Base-by-base conservation (phyloP, 2,797 vertebrate species). In the Orientallactaga sibirica region DNA sequence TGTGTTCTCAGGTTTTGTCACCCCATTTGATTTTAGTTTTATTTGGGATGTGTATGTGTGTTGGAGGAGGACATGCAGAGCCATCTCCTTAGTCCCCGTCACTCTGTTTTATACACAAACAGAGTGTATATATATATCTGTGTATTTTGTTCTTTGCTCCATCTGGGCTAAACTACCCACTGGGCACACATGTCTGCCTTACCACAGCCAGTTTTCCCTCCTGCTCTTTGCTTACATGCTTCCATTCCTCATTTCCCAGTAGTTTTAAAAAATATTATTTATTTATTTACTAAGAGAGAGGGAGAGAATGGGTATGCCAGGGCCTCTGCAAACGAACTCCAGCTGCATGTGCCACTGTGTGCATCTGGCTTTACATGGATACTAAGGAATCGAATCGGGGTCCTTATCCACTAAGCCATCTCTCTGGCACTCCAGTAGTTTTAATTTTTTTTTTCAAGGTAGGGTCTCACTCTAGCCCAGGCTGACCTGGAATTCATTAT, bases 231-330 rank as follows among this genome's bases (percentile, higher is more conserved):
- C 70, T 88, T n/a, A n/a, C 41, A 70, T 58, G 48, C 25, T 77
- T 81, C 58, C 82, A 15, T 82, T 55, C 73, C 43, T 90, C 41
- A 77, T 82, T 91, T 79, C 74, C 33, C 10, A 83, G 68, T 58
- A 48, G 48, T 58, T 16, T 37, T 37, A 48, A 48, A 48, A 48
- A 48, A 48, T 48, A 48, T 48, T 48, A 48, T 7, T 48, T 48
- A 48, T 48, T 48, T 48, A 48, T 48, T 48, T 48, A 48, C 48
- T 48, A 10, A 48, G 48, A 48, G 48, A 9, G 48, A 48, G 6
- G 10, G 48, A 48, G 48, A 48, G 8, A 48, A 48, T 48, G 48
- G 48, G 48, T 10, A 48, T 48, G 48, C 48, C 48, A 48, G 48
- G 48, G 7, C 48, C 48, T 48, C 48, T 48, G 48, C 48, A 48